Evolutionary conservation across 2,797 vertebrate genomes (phyloP).

Genomic region (Carcharodon carcharias): DNA sequence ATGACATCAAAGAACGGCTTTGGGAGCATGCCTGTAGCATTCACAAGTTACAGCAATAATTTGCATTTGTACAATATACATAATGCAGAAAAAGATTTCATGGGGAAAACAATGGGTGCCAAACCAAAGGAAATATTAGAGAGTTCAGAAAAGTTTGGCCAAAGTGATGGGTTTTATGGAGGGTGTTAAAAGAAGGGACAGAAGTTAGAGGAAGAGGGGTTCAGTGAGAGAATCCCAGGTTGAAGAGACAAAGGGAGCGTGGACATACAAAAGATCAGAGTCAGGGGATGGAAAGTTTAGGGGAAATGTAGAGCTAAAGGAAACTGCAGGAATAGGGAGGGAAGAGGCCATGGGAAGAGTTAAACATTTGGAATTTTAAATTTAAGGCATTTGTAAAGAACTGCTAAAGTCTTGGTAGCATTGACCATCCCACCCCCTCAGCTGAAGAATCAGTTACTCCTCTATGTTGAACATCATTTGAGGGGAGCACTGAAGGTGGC

Average conservation of each 20-base stretch:
- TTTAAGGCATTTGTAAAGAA: background rate
- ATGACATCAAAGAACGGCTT: background rate
- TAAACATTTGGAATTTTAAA: background rate
- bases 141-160: background rate
- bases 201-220: background rate
- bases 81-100: background rate
- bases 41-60: background rate
- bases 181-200: background rate
- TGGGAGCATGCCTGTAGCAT: background rate
- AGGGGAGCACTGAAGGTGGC: no score
- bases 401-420: background rate
- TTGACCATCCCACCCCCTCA: background rate
- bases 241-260: background rate
- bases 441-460: no score
- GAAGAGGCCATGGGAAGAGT: background rate
- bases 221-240: background rate
- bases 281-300: background rate
- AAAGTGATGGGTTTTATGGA: background rate
- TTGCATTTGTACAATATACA: background rate
- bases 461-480: no score
- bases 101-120: background rate
- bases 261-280: background rate
- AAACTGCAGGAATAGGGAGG: background rate
- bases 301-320: background rate
- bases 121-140: background rate